phyloP scores from a whole-genome alignment of 2,797 vertebrate genomes.

The Coregonus ussuriensis region DNA sequence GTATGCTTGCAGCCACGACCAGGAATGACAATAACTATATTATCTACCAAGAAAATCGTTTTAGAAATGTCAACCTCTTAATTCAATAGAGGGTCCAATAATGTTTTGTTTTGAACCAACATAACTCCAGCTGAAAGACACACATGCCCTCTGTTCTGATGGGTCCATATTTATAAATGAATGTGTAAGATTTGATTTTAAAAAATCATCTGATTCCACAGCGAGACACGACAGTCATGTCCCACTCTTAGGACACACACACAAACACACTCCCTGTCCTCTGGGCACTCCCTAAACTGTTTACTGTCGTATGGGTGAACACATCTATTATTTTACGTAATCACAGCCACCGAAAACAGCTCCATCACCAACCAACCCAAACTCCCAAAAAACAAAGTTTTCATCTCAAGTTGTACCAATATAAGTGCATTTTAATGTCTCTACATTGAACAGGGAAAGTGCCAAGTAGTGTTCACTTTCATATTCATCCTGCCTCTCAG shows the following conservation, averaged over 20 bases:
- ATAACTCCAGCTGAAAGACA: conserved; percentile 24
- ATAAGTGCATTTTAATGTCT: conserved; percentile 49
- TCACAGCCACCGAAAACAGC: not conserved
- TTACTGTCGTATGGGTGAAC: not conserved
- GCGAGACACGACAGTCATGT: not conserved
- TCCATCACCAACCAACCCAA: conserved; percentile 30
- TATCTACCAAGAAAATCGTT: too few species aligned
- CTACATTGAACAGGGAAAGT: conserved; percentile 35
- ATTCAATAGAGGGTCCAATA: conserved; percentile 33
- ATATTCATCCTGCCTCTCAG: conserved; percentile 43
- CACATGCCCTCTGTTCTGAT: conserved; percentile 30
- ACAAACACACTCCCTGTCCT: not conserved
- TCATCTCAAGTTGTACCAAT: conserved; percentile 49
- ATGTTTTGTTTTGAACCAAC: conserved; percentile 11
- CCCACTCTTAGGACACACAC: not conserved
- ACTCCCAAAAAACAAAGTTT: conserved; percentile 28
- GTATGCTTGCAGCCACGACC: conserved; percentile 4
- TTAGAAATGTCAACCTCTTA: conserved; percentile 32
- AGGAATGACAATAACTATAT: too few species aligned
- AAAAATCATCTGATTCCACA: not conserved
- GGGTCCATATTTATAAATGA: conserved; percentile 9
- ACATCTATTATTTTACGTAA: conserved; percentile 6
- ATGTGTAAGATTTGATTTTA: not conserved
- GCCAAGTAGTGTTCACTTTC: conserved; percentile 32
- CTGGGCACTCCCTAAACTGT: not conserved